These are phyloP conservation scores for Streptopelia turtur DNA, from an alignment of 2,797 vertebrate genomes.

Conservation along the genomic window DNA sequence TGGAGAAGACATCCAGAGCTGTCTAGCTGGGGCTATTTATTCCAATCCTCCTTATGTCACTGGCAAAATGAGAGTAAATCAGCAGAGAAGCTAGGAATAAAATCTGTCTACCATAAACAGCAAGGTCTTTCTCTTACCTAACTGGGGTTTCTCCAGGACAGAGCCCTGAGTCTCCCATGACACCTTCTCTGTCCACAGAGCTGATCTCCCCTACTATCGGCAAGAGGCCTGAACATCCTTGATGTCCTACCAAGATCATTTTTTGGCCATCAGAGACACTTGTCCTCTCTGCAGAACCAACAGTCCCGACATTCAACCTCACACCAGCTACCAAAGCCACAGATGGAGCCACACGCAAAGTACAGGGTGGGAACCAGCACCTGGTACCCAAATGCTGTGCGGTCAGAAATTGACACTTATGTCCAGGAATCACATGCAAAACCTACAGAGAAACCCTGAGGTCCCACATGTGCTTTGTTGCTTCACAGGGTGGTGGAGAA, in stretches of 20 bases:
- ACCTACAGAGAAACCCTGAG: neutral
- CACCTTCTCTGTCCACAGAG: neutral
- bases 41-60: constrained; percentile 5
- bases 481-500: neutral
- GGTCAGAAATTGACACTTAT: neutral
- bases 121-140: neutral
- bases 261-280: neutral
- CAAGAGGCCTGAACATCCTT: neutral
- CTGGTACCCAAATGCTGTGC: rapidly evolving
- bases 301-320: neutral
- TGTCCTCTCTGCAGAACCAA: neutral
- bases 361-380: rapidly evolving
- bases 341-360: rapidly evolving
- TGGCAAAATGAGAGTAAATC: constrained; percentile 25
- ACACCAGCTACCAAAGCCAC: neutral
- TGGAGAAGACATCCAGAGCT: constrained; percentile 24
- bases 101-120: neutral
- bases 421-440: neutral
- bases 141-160: neutral
- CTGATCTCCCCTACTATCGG: rapidly evolving
- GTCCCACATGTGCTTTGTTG: neutral
- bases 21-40: constrained; percentile 40
- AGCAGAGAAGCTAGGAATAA: constrained; percentile 13
- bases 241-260: neutral
- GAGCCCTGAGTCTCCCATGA: neutral